Base-by-base conservation (phyloP, 2,113 vertebrate species). In the Eulacestoma nigropectus region DNA sequence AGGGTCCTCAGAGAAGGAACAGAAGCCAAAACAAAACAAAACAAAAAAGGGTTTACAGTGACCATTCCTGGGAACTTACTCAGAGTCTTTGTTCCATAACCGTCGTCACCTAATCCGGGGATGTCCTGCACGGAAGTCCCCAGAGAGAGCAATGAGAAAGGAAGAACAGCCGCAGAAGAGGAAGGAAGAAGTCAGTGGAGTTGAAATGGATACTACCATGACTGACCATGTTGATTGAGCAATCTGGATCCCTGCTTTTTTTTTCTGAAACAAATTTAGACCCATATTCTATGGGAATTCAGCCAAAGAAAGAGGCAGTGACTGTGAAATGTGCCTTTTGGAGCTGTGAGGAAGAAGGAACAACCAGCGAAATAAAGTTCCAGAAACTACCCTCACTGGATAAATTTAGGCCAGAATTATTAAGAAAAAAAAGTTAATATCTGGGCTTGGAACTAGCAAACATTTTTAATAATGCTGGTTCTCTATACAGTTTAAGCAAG, bases 51-150 rank as follows among this genome's bases (percentile, higher is more conserved):
- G 97, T 97, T 98, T 98, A 98, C 96, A 98, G 98, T 98, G 98
- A 98, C 97, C 98, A 98, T 98, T 99, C 98, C 98, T 98, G 97
- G 98, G 97, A 98, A 99, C 99, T 99, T 99, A 99, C 99, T 99
- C 98, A 99, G 99, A 97, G 98, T 99, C 98, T 99, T 99, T 98
- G 99, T 99, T 98, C 99, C 99, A 99, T 99, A 99, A 98, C 99
- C 99, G 98, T 99, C 99, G 98, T 99, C 99, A 99, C 99, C 98
- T 99, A 99, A 98, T 98, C 99, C 99, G 98, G 99, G 98, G 99
- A 99, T 98, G 98, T 99, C 99, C 99, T 99, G 98, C 98, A 98
- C 89, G 98, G 98, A 98, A 98, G 98, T 99, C 98, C 99, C 98
- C 97, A 98, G 98, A 98, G 98, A 98, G 98, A 98, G 98, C 98